Base-by-base conservation (phyloP, 2,113 vertebrate genomes). In the Phoxinus phoxinus region DNA sequence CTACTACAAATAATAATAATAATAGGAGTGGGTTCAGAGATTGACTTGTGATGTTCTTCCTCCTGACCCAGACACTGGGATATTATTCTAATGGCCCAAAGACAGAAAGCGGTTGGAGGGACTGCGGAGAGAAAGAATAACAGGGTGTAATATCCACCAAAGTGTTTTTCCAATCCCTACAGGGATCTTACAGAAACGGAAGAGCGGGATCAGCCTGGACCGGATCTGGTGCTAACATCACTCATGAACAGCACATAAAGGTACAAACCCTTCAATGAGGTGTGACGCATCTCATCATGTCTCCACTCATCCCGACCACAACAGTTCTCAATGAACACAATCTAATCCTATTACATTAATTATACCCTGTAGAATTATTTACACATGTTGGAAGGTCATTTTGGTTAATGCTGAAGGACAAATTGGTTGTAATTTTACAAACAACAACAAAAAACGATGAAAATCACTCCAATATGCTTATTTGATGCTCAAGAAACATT, bases 101-200 rank as follows among this genome's bases (percentile, higher is more conserved):
- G 86, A 91, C 89, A 89, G 86, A 48, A 48, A 63, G 15, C 13
- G 35, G 84, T 90, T 86, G 83, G 89, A 84, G 89, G 90, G 88
- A 92, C 87, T 89, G 88, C 10, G 73, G 83, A 91, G 83, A 89
- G 89, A 87, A 91, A 93, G 90, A 93, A 94, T 90, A 93, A 93
- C 91, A 93, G 74, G 84, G 88, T 88, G 84, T 91, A 91, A 93
- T 91, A 90, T 92, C 87, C 89, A 92, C 89, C 86, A 83, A 91
- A 91, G 92, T 92, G 91, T 94, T 93, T 93, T 91, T 89, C 87
- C 91, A 93, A 90, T 91, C 90, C 87, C 91, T 87, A 41, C 84
- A 88, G 93, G 93, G 91, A 93, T 84, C 25, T 86, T 46, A 67
- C 77, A 80, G 86, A 79, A 87, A 86, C 83, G 78, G 90, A 93